Conservation (phyloP, 2,888 invertebrate genomes). For the Philereme transversata region DNA sequence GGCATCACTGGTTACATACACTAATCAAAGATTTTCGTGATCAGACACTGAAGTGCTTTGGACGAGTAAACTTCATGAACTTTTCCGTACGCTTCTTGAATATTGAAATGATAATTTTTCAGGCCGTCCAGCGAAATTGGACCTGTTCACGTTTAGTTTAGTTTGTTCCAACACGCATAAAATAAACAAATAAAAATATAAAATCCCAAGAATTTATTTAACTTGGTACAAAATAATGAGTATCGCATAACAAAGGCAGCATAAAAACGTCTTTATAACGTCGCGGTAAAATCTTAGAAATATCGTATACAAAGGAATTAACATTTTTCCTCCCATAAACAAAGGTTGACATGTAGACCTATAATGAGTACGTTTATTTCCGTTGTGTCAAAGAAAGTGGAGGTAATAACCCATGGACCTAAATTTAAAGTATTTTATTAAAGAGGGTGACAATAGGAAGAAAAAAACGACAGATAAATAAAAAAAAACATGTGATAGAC, state of each 20-base stretch:
- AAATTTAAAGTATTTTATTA: not conserved
- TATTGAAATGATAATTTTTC: too few species aligned
- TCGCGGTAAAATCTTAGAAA: slow-evolving; percentile 13
- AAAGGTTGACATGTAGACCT: slow-evolving; percentile 19
- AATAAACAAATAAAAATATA: not conserved
- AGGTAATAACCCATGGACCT: slow-evolving; percentile 2
- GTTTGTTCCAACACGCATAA: not conserved
- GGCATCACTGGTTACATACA: too few species aligned
- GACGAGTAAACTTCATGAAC: too few species aligned
- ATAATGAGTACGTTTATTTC: slow-evolving; percentile 21
- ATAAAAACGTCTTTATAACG: slow-evolving; percentile 16
- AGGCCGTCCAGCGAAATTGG: too few species aligned
- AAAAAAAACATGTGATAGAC: too few species aligned
- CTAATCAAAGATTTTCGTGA: too few species aligned
- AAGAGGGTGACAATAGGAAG: too few species aligned
- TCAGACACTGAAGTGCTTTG: too few species aligned
- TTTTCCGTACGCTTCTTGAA: too few species aligned
- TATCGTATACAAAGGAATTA: slow-evolving; percentile 22
- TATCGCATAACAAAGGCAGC: slow-evolving; percentile 13
- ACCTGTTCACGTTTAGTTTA: too few species aligned
- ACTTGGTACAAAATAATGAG: slow-evolving; percentile 17
- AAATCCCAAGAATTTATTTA: not conserved
- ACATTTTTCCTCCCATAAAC: slow-evolving; percentile 17
- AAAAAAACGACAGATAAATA: too few species aligned
- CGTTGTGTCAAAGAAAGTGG: slow-evolving; percentile 5